Percentiles rank a stretch among this genome's conserved stretches.
Conservation (phyloP, 2,888 invertebrate genomes). For the Neoitamus cyanurus region DNA sequence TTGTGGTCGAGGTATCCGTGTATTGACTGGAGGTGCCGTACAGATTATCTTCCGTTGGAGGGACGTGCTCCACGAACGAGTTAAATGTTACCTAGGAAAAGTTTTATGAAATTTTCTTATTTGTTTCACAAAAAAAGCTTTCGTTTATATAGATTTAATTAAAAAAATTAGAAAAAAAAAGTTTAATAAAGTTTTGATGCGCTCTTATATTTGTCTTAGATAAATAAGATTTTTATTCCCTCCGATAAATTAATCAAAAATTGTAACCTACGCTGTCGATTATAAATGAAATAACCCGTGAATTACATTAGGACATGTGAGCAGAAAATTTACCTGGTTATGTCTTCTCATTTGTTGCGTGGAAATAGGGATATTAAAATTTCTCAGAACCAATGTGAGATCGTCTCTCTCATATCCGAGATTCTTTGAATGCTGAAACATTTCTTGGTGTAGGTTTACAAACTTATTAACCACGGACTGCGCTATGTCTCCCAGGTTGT, state of each 20-base stretch:
- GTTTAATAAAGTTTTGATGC: no score
- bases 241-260: no score
- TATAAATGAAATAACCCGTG: no score
- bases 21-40: background rate
- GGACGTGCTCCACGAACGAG: slow-evolving; percentile 4
- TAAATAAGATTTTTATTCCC: no score
- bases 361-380: slow-evolving; percentile 84
- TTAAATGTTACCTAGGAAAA: slow-evolving; percentile 24
- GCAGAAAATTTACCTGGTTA: slow-evolving; percentile 45
- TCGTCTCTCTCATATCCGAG: slow-evolving; percentile 72
- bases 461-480: slow-evolving; percentile 88
- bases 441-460: slow-evolving; percentile 83
- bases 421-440: slow-evolving; percentile 67
- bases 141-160: no score
- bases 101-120: background rate
- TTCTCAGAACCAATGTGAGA: slow-evolving; percentile 85
- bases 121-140: no score
- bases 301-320: background rate
- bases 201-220: no score
- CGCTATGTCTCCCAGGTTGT: slow-evolving; percentile 83
- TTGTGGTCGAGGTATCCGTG: slow-evolving; percentile 35
- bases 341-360: slow-evolving; percentile 63
- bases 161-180: no score
- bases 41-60: background rate
- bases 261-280: no score